phyloP scores from a whole-genome alignment of 2,113 vertebrate genomes.

The Phyllopteryx taeniolatus region DNA sequence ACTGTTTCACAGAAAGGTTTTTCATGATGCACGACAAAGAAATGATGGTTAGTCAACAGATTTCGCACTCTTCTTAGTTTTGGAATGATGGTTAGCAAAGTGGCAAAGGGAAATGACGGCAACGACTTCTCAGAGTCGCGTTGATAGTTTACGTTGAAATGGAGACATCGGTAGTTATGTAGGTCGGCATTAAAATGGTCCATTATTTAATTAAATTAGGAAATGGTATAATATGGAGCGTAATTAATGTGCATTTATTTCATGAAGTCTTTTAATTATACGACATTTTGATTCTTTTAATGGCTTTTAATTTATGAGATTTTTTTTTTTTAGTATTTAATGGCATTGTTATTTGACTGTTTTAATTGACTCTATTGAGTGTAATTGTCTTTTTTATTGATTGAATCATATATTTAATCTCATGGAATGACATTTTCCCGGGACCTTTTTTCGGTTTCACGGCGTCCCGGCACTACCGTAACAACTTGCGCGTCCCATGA shows the following conservation, averaged over 20 bases:
- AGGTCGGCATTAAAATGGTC: background rate
- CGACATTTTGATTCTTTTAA: background rate
- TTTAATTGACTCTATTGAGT: too few species aligned
- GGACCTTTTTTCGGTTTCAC: background rate
- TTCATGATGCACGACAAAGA: background rate
- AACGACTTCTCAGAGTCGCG: too few species aligned
- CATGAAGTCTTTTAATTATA: background rate
- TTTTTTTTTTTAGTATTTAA: background rate
- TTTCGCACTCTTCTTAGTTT: background rate
- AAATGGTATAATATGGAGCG: background rate
- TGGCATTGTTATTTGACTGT: background rate
- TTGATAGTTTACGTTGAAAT: too few species aligned
- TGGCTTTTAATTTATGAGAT: background rate
- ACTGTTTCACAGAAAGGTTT: background rate
- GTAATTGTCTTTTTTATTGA: too few species aligned
- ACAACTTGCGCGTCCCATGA: constrained; percentile 46
- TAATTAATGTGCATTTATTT: background rate
- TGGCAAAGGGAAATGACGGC: too few species aligned
- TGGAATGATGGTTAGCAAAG: too few species aligned
- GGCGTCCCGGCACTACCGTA: background rate
- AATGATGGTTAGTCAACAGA: background rate
- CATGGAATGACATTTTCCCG: too few species aligned
- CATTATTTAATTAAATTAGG: background rate
- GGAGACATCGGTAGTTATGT: too few species aligned
- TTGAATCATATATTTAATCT: too few species aligned